Conservation (phyloP, 1,140 invertebrate genomes). For the Popillia japonica region DNA sequence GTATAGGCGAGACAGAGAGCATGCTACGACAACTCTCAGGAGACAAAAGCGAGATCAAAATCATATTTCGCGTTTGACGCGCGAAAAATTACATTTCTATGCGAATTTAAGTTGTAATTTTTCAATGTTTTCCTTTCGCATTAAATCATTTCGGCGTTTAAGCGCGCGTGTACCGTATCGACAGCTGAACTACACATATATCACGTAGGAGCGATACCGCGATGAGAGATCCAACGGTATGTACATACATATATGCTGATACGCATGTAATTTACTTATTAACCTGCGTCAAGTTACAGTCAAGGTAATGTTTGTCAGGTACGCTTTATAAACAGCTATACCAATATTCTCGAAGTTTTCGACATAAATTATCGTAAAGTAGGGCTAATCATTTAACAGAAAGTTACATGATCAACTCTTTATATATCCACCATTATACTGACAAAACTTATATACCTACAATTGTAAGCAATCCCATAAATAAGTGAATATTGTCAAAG, state of each 20-base stretch:
- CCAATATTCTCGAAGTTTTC: too few species aligned
- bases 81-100: slow-evolving; percentile 56
- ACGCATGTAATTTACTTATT: background rate
- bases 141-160: slow-evolving; percentile 27
- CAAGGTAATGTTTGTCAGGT: too few species aligned
- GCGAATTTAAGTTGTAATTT: slow-evolving; percentile 51
- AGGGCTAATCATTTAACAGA: too few species aligned
- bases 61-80: slow-evolving; percentile 55
- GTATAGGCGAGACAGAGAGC: background rate
- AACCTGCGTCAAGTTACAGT: background rate
- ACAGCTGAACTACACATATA: slow-evolving; percentile 4
- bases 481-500: too few species aligned
- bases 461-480: too few species aligned
- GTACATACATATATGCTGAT: background rate
- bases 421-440: too few species aligned
- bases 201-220: background rate
- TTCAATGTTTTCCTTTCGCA: slow-evolving; percentile 39
- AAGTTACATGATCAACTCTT: too few species aligned
- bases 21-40: slow-evolving; percentile 50
- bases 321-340: too few species aligned
- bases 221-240: slow-evolving; percentile 1
- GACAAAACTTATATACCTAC: too few species aligned
- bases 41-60: slow-evolving; percentile 54
- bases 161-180: background rate
- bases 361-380: too few species aligned